Evolutionary conservation across 2,888 invertebrate genomes (phyloP), one percentile per base, ranked within the genome.

Genomic region (Cheilosia grossa): DNA sequence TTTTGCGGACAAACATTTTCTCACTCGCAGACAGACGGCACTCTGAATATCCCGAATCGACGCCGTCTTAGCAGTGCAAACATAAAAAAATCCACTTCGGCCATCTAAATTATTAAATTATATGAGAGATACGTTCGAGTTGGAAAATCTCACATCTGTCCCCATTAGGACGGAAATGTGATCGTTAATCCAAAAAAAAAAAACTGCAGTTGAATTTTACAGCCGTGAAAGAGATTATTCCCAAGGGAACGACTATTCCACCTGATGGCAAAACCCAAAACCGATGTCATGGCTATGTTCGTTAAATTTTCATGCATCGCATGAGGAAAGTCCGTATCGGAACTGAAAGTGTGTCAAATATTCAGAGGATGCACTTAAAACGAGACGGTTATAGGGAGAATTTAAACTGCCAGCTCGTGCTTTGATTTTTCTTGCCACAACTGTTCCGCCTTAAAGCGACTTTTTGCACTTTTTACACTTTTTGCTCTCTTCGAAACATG

Each of bases 301-400:
- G 75, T 85, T 85, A 85, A 85, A 85, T 80, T 80, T 80, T 66
- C 75, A 85, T 72, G 83, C 83, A 75, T 80, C 80, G 58, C 27
- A 27, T 6, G 42, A 70, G 51, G 53, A 70, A 75, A 40, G 56
- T 24, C 44, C 54, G 51, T 33, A 4, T 24, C 27, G 53, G 10
- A 13, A 5, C 27, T 47, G 54, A 74, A 80, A 80, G 40, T 80
- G 61, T 80, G 83, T 70, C 67, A 78, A 63, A 78, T 56, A 49
- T 33, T n/a, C 17, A 63, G 10, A 30, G 51, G 30, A 30, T 24
- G 17, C 30, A 2, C n/a, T 51, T 24, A 54, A 40, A 4, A 63
- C 49, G 27, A 19, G n/a, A 27, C 30, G 5, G 17, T 78, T 73
- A 82, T 78, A 73, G 56, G 24, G 47, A 73, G 27, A 66, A 66